phyloP scores from a whole-genome alignment of 1,140 invertebrate genomes.

The Neodiprion pinetum region DNA sequence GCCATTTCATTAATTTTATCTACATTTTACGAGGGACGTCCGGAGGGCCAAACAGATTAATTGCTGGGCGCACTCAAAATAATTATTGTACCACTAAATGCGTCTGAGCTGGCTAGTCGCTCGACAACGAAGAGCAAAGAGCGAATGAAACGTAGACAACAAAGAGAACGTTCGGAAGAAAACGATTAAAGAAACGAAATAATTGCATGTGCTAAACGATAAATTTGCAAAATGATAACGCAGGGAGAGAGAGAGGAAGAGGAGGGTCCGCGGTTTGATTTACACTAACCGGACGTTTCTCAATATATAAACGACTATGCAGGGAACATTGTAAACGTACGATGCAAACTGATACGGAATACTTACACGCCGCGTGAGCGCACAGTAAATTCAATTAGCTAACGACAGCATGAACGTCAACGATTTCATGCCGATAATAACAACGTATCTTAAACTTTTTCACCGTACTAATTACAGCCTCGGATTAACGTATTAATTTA shows the following conservation, averaged over 20 bases:
- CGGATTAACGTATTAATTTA: not conserved
- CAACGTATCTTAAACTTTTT: not conserved
- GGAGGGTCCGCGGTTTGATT: not conserved
- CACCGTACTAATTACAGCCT: not conserved
- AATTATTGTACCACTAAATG: not conserved
- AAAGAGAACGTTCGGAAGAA: too few relatives aligned
- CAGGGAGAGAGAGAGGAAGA: too few relatives aligned
- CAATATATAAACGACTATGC: not conserved
- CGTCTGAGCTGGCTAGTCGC: not conserved
- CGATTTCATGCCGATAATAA: not conserved
- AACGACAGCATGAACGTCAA: not conserved
- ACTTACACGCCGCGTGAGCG: not conserved
- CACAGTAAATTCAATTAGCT: not conserved
- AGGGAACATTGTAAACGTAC: not conserved
- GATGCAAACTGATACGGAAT: not conserved
- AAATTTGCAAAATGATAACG: too few relatives aligned
- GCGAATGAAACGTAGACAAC: too few relatives aligned
- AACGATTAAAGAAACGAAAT: too few relatives aligned
- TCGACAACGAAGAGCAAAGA: not conserved
- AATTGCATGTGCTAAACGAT: too few relatives aligned
- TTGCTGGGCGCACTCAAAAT: slow-evolving; percentile 7
- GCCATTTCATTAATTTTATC: slow-evolving; percentile 5
- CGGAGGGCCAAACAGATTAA: slow-evolving; percentile 7
- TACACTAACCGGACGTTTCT: not conserved
- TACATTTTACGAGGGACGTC: slow-evolving; percentile 1